Conservation (phyloP, 2,113 vertebrate species). For the Phalacrocorax brasilianus region DNA sequence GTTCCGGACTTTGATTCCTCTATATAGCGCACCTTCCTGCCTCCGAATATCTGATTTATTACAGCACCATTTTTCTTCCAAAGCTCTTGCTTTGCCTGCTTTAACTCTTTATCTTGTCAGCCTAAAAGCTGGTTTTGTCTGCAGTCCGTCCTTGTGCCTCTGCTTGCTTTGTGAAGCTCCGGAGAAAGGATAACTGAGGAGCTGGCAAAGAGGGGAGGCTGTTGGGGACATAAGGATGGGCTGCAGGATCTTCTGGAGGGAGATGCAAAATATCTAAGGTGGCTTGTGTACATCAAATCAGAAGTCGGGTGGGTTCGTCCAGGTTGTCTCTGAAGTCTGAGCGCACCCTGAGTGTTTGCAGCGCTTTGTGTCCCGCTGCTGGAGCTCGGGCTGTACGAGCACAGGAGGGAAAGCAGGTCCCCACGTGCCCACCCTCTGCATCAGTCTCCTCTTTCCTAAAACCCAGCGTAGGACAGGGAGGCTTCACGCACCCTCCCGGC, state of each 20-base stretch:
- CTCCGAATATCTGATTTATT: slow-evolving; percentile 45
- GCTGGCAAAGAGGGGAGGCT: not conserved
- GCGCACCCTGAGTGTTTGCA: too few relatives aligned
- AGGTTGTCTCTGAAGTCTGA: not conserved
- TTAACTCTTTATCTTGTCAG: slow-evolving; percentile 68
- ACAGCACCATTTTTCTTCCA: not conserved
- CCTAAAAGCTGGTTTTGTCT: not conserved
- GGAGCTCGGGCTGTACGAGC: not conserved
- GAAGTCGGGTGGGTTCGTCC: not conserved
- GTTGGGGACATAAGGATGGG: fast-evolving
- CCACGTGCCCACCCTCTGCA: fast-evolving
- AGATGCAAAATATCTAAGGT: not conserved
- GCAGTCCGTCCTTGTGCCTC: fast-evolving
- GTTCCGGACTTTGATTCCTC: slow-evolving; percentile 66
- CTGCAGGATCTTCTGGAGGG: not conserved
- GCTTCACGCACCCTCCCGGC: fast-evolving
- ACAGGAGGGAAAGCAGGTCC: not conserved
- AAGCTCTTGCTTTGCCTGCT: not conserved
- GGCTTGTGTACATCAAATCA: not conserved
- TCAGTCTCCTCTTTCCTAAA: not conserved
- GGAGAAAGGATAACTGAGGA: not conserved
- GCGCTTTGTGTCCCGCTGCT: not conserved
- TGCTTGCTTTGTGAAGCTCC: not conserved
- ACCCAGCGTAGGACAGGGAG: fast-evolving
- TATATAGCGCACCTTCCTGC: slow-evolving; percentile 55